Percentiles rank a stretch among this genome's conserved stretches.
Conservation (phyloP, 2,888 invertebrate genomes). For the Drosophila ezoana region DNA sequence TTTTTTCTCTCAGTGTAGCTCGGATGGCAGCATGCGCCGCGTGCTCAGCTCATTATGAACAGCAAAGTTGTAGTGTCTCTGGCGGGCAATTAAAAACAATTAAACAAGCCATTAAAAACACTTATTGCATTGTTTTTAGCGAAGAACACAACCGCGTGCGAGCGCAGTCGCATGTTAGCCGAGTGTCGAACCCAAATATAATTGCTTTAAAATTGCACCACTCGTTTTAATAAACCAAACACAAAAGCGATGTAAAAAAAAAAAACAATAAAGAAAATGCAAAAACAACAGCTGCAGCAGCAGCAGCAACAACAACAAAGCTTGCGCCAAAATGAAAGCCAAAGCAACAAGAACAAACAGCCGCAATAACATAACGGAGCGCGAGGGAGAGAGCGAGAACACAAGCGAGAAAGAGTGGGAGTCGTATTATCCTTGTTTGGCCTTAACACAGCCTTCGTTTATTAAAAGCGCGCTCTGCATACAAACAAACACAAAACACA, state of each 20-base stretch:
- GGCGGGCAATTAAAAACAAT: conserved; percentile 51
- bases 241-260: conserved; percentile 44
- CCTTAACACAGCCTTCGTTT: conserved; percentile 60
- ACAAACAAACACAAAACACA: conserved; percentile 52
- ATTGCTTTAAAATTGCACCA: conserved; percentile 82
- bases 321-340: conserved; percentile 49
- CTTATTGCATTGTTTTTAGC: conserved; percentile 51
- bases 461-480: conserved; percentile 68
- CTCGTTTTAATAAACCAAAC: conserved; percentile 77
- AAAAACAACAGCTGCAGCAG: conserved; percentile 38
- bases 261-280: conserved; percentile 33
- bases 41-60: conserved; percentile 50
- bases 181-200: conserved; percentile 59
- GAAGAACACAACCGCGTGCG: conserved; percentile 20
- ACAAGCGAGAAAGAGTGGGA: conserved; percentile 20
- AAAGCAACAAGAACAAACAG: conserved; percentile 37
- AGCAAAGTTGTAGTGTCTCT: conserved; percentile 43
- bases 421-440: conserved; percentile 68
- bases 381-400: conserved; percentile 14
- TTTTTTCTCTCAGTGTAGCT: not conserved
- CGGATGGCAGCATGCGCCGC: conserved; percentile 18
- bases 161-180: conserved; percentile 16
- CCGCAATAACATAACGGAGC: conserved; percentile 18
- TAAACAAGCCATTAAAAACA: conserved; percentile 55
- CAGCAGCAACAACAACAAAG: conserved; percentile 21